Base-by-base conservation (phyloP, 2,888 invertebrate species). In the Apotomis capreana region DNA sequence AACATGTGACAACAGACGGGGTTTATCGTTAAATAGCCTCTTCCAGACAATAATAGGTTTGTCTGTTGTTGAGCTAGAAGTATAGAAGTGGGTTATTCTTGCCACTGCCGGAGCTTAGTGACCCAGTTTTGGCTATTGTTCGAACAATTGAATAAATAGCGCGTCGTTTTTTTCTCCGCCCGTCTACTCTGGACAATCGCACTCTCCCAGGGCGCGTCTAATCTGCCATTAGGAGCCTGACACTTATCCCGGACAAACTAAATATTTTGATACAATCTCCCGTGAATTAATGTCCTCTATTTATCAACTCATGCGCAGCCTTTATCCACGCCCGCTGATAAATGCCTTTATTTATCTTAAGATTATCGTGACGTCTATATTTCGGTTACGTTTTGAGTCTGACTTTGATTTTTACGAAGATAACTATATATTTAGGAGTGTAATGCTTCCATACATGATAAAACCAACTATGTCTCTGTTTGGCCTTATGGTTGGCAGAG, bases 241-340 rank as follows among this genome's bases (percentile, higher is more conserved):
- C 91, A 88, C 85, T 91, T 90, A 92, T 91, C 90, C 89, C 81
- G 76, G 69, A 86, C 84, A 82, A 86, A 86, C 89, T 86, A 90
- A 92, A 93, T 91, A 92, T 93, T 92, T 90, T 91, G 92, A 93
- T 92, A 90, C 88, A 89, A 92, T 92, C 92, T 85, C 83, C 73
- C 78, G 75, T 82, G 89, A 89, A 92, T 90, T 88, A 92, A 93
- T 93, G 91, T 86, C 82, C 82, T 81, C 90, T 81, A 92, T 93
- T 91, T 90, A 90, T 92, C 92, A 92, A 85, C 85, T 85, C 83
- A 78, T 76, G 78, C 78, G 77, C 81, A 77, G 75, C 76, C 71
- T 81, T 83, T 85, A 81, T 81, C 78, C 81, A 83, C 86, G 76
- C 76, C 79, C 81, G 79, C 82, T 83, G 88, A 89, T 88, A 88